Percentiles rank a stretch among this genome's conserved stretches.
phyloP scores from a whole-genome alignment of 2,113 vertebrate species.

The Centropristis striata region DNA sequence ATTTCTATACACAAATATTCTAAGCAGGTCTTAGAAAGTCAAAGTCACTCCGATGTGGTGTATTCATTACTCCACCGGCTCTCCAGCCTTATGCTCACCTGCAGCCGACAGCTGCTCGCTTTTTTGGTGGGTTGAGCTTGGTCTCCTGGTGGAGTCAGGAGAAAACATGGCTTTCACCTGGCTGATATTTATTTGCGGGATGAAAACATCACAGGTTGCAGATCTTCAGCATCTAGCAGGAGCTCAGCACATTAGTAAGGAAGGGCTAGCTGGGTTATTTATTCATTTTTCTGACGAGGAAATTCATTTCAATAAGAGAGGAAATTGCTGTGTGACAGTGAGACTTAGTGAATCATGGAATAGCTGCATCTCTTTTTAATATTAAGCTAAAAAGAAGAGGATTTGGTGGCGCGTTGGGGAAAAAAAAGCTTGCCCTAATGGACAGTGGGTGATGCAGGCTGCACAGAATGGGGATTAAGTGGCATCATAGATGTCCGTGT shows the following conservation, averaged over 20 bases:
- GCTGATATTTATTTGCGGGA: slow-evolving; percentile 71
- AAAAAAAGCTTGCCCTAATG: slow-evolving; percentile 63
- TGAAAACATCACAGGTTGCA: slow-evolving; percentile 65
- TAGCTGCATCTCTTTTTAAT: slow-evolving; percentile 43
- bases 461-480: slow-evolving; percentile 68
- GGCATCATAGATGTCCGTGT: slow-evolving; percentile 14
- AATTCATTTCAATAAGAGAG: slow-evolving; percentile 49
- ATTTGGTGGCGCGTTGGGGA: slow-evolving; percentile 64
- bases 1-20: slow-evolving; percentile 67
- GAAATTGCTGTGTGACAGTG: slow-evolving; percentile 16
- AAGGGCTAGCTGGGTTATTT: slow-evolving; percentile 67
- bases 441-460: slow-evolving; percentile 65
- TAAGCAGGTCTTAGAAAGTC: slow-evolving; percentile 63
- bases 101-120: slow-evolving; percentile 70
- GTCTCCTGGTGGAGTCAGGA: slow-evolving; percentile 64
- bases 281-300: slow-evolving; percentile 46
- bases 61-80: slow-evolving; percentile 63
- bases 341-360: slow-evolving; percentile 39
- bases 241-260: slow-evolving; percentile 66
- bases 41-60: slow-evolving; percentile 46
- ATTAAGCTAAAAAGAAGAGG: slow-evolving; percentile 47
- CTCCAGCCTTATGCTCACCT: slow-evolving; percentile 66
- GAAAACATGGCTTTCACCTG: slow-evolving; percentile 71
- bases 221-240: slow-evolving; percentile 60
- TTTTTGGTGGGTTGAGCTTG: slow-evolving; percentile 56